Percentiles rank a stretch among this genome's conserved stretches.
These are phyloP conservation scores for Drosophila tripunctata DNA, from an alignment of 2,888 invertebrate genomes.

Conservation along the genomic window DNA sequence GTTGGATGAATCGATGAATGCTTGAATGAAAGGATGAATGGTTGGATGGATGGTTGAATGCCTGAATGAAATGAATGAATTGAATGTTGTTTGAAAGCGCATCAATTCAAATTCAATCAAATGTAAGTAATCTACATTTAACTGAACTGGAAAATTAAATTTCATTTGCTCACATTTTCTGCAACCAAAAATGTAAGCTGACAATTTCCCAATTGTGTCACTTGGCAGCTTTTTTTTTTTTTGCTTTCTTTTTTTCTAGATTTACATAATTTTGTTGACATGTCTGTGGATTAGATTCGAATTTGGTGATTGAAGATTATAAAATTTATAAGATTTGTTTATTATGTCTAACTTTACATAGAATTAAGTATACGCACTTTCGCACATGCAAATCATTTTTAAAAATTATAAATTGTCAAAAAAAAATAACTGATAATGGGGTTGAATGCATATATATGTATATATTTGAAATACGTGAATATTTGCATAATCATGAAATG, in stretches of 20 bases:
- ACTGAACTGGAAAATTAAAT: conserved; percentile 55
- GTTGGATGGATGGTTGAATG: conserved; percentile 8
- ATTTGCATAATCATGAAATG: conserved; percentile 43
- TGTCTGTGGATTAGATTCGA: background rate
- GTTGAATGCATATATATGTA: too few relatives aligned
- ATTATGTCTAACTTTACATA: background rate
- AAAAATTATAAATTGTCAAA: conserved; percentile 13
- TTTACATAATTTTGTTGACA: conserved; percentile 25
- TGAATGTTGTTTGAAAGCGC: conserved; percentile 41
- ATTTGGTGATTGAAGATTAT: background rate
- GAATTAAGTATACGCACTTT: background rate
- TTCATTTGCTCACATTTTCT: conserved; percentile 31
- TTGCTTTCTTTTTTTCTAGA: conserved; percentile 3
- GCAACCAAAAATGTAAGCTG: conserved; percentile 5
- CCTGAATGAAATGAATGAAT: conserved; percentile 29
- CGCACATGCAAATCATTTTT: conserved; percentile 13
- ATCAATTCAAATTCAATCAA: conserved; percentile 61
- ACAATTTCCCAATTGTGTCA: background rate
- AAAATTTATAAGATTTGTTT: background rate
- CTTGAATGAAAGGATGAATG: conserved; percentile 8
- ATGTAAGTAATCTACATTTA: conserved; percentile 46
- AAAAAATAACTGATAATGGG: too few relatives aligned
- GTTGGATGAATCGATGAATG: conserved; percentile 5
- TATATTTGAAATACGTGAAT: conserved; percentile 31
- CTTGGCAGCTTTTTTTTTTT: conserved; percentile 9